Conservation (phyloP, 53 echinoderm and acorn worm genomes). For the Antedon mediterranea region DNA sequence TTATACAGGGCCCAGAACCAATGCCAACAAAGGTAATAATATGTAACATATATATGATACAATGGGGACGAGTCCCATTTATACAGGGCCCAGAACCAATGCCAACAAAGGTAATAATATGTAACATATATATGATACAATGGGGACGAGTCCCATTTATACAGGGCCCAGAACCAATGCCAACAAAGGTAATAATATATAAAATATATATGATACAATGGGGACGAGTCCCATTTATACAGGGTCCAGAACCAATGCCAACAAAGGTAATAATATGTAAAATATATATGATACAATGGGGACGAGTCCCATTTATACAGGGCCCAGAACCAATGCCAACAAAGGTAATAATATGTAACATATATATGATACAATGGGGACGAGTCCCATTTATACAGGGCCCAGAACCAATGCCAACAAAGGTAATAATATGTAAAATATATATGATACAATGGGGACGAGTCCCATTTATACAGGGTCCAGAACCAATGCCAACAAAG, state of each 20-base stretch:
- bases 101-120: no score
- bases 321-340: slow-evolving; percentile 37
- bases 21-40: no score
- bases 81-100: slow-evolving; percentile 40
- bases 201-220: no score
- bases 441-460: slow-evolving; percentile 87
- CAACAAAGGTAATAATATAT: no score
- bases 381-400: slow-evolving; percentile 81
- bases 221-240: slow-evolving; percentile 90
- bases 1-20: slow-evolving; percentile 47
- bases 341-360: no score
- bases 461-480: slow-evolving; percentile 77
- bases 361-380: slow-evolving; percentile 87
- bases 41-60: no score
- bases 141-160: slow-evolving; percentile 96
- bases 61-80: slow-evolving; percentile 96
- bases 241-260: slow-evolving; percentile 34
- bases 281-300: no score
- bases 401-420: slow-evolving; percentile 31
- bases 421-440: no score
- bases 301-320: slow-evolving; percentile 79
- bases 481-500: slow-evolving; percentile 31
- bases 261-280: no score
- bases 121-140: no score
- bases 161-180: slow-evolving; percentile 34